phyloP scores from a whole-genome alignment of 2,113 vertebrate genomes.

The Octodon degus region DNA sequence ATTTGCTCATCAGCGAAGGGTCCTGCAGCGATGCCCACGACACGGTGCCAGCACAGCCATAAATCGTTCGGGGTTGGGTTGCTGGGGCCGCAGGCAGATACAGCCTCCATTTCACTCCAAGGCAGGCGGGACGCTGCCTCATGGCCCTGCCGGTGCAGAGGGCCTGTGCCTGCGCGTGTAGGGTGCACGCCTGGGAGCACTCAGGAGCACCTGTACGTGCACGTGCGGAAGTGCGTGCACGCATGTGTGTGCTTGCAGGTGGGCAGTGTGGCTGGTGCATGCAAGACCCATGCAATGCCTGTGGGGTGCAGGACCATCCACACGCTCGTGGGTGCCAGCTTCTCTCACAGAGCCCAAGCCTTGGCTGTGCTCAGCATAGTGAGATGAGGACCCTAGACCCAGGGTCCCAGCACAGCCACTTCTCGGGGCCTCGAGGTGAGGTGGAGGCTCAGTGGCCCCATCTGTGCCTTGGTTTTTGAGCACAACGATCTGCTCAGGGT shows the following conservation, averaged over 20 bases:
- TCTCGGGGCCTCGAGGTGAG: not conserved
- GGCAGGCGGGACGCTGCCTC: accelerated
- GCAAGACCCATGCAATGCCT: too few species aligned
- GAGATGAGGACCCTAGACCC: accelerated
- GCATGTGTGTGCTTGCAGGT: too few species aligned
- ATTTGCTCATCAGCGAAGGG: slow-evolving; percentile 54
- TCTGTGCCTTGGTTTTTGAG: not conserved
- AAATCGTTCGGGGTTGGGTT: not conserved
- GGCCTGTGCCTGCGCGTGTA: too few species aligned
- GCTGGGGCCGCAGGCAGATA: not conserved
- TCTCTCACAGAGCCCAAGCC: not conserved
- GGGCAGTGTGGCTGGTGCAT: accelerated
- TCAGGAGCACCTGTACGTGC: not conserved
- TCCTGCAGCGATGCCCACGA: not conserved
- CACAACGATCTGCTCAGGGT: not conserved
- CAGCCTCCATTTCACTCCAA: not conserved
- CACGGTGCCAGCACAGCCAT: not conserved
- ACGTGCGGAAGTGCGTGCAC: too few species aligned
- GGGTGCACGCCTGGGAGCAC: not conserved
- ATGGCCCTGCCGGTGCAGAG: accelerated
- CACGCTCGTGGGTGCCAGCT: accelerated
- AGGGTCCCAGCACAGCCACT: not conserved
- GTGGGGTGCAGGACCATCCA: not conserved
- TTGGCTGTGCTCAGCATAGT: accelerated
- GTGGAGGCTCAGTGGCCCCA: not conserved